Base-by-base conservation (phyloP, 2,113 vertebrate genomes). In the Labrus mixtus region DNA sequence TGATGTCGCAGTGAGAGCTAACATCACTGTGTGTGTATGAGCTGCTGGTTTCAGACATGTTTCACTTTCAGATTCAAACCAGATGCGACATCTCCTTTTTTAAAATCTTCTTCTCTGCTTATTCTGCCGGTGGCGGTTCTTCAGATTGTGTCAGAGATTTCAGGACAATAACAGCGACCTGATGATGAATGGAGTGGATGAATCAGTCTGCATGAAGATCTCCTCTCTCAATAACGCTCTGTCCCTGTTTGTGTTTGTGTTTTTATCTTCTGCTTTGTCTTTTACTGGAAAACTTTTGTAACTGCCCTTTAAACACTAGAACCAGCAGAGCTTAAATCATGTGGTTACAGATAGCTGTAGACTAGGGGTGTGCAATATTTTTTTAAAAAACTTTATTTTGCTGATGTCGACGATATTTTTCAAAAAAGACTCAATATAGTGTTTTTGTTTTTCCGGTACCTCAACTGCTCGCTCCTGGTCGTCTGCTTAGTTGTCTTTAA, bases 21-120 rank as follows among this genome's bases (percentile, higher is more conserved):
- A 54, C 11, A 10, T 36, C 41, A 11, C 10, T 4, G 41, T 41
- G 16, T 62, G 10, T 50, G 16, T 19, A 2, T 13, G 45, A 43
- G 55, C 56, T 73, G 16, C 9, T 60, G 59, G 8, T 57, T 29
- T 4, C 69, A 71, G 2, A 23, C 53, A 50, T 37, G 33, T 45
- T 70, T 71, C 50, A 63, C 66, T 56, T 55, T 72, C 53, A 76
- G 8, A 57, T 66, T 68, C 11, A 43, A 25, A 56, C 39, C 53
- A 48, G 41, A 43, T 46, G 59, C 46, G 11, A 62, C 13, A 74
- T 64, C 19, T 50, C 2, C 2, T 10, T 23, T 45, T 16, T 36
- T n/a, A 3, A 2, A 2, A 33, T 8, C 46, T 48, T 19, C 16
- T 15, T 48, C 45, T 4, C 48, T 25, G 29, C 19, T 59, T 41